A percentile compares a stretch with the other conserved stretches of the same genome.
These are phyloP conservation scores for Lasius fuliginosus DNA, from an alignment of 2,888 invertebrate species.

Conservation along the genomic window DNA sequence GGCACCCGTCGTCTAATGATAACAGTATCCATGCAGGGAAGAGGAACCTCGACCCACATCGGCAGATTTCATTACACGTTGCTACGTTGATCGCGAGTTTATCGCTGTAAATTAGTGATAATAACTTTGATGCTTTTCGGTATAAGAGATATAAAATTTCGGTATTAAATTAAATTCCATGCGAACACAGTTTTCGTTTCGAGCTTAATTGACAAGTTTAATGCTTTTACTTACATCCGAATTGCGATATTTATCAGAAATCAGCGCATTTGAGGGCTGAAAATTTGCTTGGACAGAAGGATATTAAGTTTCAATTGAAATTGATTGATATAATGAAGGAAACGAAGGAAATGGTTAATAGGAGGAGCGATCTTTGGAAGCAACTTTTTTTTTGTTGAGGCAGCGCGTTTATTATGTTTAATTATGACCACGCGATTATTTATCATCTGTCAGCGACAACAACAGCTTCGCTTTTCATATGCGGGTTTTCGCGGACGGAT, in stretches of 20 bases:
- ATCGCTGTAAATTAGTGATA: constrained; percentile 23
- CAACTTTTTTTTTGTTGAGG: not conserved
- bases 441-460: constrained; percentile 3
- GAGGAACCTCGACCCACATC: constrained; percentile 11
- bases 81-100: constrained; percentile 30
- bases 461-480: constrained; percentile 14
- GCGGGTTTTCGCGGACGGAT: constrained; percentile 6
- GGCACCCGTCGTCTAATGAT: constrained; percentile 52
- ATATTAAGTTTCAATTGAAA: not conserved
- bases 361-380: not conserved
- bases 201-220: not conserved
- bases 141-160: not conserved
- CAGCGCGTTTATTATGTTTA: constrained; percentile 30
- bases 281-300: not conserved
- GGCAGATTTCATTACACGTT: constrained; percentile 41
- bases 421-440: constrained; percentile 35
- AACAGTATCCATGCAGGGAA: constrained; percentile 35
- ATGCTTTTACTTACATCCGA: not conserved
- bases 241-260: not conserved
- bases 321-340: not conserved
- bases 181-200: not conserved
- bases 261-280: not conserved
- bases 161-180: not conserved
- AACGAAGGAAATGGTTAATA: not conserved
- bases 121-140: constrained; percentile 9